Percentiles rank a stretch among this genome's conserved stretches.
Evolutionary conservation across 2,888 invertebrate species (phyloP).

Genomic region (Cryptocephalus moraei): DNA sequence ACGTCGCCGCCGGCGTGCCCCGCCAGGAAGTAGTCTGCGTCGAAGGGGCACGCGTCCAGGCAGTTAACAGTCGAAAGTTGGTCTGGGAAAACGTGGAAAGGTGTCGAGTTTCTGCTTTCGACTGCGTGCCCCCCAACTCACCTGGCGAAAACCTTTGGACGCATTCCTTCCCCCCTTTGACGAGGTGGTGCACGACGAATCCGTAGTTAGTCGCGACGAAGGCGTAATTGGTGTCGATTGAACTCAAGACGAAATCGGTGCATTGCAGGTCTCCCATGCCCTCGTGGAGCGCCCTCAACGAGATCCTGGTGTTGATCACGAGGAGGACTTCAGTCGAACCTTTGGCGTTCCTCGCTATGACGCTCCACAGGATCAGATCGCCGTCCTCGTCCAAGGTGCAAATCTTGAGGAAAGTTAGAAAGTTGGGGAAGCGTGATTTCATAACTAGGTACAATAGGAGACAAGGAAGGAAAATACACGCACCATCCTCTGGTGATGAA

Average conservation of each 20-base stretch:
- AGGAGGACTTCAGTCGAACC: conserved; percentile 28
- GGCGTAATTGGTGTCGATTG: conserved; percentile 36
- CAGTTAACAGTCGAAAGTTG: conserved; percentile 33
- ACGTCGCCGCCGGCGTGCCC: conserved; percentile 44
- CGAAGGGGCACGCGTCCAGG: conserved; percentile 41
- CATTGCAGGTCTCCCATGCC: conserved; percentile 29
- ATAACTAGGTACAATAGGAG: not conserved
- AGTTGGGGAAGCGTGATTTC: conserved; percentile 2
- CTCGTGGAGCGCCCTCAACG: conserved; percentile 25
- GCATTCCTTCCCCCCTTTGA: conserved; percentile 26
- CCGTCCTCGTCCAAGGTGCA: conserved; percentile 44
- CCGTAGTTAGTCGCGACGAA: conserved; percentile 42
- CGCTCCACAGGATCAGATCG: conserved; percentile 41
- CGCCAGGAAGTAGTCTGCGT: conserved; percentile 39
- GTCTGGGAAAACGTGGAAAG: conserved; percentile 23
- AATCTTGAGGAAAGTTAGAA: conserved; percentile 28
- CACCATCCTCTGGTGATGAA: no score
- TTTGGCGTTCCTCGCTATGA: conserved; percentile 32
- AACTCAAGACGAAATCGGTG: conserved; percentile 38
- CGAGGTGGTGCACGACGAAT: conserved; percentile 35
- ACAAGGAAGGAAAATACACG: no score
- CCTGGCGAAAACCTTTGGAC: conserved; percentile 29
- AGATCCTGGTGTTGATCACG: conserved; percentile 36
- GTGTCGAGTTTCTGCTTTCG: no score
- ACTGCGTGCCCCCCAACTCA: no score